Evolutionary conservation across 2,113 vertebrate genomes (phyloP), one percentile per base, ranked within the genome.

Genomic region (Clupea harengus): DNA sequence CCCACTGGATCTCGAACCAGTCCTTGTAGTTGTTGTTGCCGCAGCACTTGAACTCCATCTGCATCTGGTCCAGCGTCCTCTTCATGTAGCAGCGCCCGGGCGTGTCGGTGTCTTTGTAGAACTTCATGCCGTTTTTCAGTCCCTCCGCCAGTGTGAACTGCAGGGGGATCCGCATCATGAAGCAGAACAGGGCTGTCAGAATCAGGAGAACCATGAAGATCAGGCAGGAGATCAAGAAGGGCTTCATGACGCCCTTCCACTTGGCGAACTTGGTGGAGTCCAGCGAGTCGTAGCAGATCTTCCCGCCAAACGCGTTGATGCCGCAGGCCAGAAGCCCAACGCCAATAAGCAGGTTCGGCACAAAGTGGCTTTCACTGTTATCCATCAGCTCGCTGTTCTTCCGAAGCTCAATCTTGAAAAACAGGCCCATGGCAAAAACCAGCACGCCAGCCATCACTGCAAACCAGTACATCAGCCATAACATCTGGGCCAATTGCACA

Each of bases 1-100:
- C 96, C 98, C 98, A 99, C 92, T 99, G 98, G 81, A 99, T 96
- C 94, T 99, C 98, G 1, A 99, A 99, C 98, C 98, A 99, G 82
- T 99, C 98, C 92, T 96, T 96, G 92, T 95, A 99, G 93, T 98
- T 97, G 0, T 96, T 96, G 91, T 98, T 99, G 22, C 98, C 98
- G 0, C 98, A 99, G 94, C 98, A 99, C 17, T 94, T 96, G 92
- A 99, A 99, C 92, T 99, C 98, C 0, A 98, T 98, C 93, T 99
- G 98, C 92, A 99, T 97, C 96, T 97, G 88, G 91, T 99, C 98
- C 0, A 99, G 95, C 84, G 98, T 99, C 94, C 97, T 97, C 95
- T 99, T 99, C 98, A 99, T 98, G 95, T 99, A 99, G 93, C 98
- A 99, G 45, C 96, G 94, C 8, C 98, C 98, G 0, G 98, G 97